These are phyloP conservation scores for Clupea harengus DNA, from an alignment of 2,113 vertebrate genomes.

Conservation along the genomic window DNA sequence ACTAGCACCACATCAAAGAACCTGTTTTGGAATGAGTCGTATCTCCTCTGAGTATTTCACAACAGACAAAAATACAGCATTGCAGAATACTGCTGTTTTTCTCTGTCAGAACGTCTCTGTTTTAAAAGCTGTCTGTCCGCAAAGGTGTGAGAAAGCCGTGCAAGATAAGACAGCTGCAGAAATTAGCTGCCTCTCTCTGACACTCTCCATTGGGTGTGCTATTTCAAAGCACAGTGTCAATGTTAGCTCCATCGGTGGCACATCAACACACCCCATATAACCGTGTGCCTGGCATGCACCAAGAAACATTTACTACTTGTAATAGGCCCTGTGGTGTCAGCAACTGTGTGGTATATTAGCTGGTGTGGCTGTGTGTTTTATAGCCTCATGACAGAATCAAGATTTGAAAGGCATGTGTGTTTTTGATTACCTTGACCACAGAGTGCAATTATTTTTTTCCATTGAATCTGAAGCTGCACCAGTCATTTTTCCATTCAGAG, in stretches of 20 bases:
- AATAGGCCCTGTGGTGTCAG: slow-evolving; percentile 8
- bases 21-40: not conserved
- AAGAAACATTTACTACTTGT: not conserved
- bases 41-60: not conserved
- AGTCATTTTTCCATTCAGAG: not conserved
- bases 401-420: not conserved
- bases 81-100: not conserved
- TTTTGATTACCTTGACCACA: slow-evolving; percentile 19
- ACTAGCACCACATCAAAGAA: not conserved
- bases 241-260: not conserved
- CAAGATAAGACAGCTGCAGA: not conserved
- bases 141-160: slow-evolving; percentile 7
- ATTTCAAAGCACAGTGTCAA: slow-evolving; percentile 12
- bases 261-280: slow-evolving; percentile 14
- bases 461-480: not conserved
- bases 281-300: not conserved
- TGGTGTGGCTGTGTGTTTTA: not conserved
- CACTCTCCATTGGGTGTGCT: not conserved
- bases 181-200: not conserved
- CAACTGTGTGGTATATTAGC: slow-evolving; percentile 3
- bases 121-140: not conserved
- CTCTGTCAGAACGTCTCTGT: not conserved
- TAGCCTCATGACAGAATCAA: not conserved
- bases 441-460: slow-evolving; percentile 3
- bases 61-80: not conserved